Percentiles rank a stretch among this genome's conserved stretches.
Conservation (phyloP, 2,888 invertebrate genomes). For the Megamerina dolium region DNA sequence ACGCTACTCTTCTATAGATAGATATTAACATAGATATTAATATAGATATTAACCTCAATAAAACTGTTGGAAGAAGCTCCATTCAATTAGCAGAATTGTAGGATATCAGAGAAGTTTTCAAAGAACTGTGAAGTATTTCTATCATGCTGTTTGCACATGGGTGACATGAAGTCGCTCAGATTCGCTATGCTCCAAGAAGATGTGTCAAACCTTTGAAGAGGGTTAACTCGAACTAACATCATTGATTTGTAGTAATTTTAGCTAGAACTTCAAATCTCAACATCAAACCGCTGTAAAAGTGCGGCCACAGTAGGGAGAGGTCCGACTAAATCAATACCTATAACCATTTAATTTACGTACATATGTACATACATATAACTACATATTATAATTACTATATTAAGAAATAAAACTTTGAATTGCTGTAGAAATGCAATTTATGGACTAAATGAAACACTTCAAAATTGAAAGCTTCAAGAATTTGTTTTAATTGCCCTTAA, state of each 20-base stretch:
- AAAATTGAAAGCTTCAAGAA: too few relatives aligned
- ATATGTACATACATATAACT: too few relatives aligned
- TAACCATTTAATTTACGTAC: too few relatives aligned
- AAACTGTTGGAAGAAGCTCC: not conserved
- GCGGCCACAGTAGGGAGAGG: too few relatives aligned
- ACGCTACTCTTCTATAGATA: not conserved
- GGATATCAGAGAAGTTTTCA: constrained; percentile 1
- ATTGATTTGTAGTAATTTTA: constrained; percentile 7
- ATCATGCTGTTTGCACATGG: constrained; percentile 5
- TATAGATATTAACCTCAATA: not conserved
- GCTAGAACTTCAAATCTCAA: constrained; percentile 3
- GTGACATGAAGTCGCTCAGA: constrained; percentile 3
- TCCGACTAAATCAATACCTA: too few relatives aligned
- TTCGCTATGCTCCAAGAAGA: constrained; percentile 1
- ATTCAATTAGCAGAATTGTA: constrained; percentile 2
- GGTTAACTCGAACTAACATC: constrained; percentile 3
- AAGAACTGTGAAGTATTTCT: not conserved
- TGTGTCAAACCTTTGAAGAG: constrained; percentile 2
- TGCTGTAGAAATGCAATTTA: too few relatives aligned
- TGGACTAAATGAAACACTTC: too few relatives aligned
- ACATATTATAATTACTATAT: too few relatives aligned
- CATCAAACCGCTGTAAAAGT: not conserved
- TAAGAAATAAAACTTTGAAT: too few relatives aligned
- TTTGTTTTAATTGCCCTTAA: too few relatives aligned
- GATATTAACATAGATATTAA: too few relatives aligned